These are phyloP conservation scores for Epinotia ramella DNA, from an alignment of 2,888 invertebrate species.

Conservation along the genomic window DNA sequence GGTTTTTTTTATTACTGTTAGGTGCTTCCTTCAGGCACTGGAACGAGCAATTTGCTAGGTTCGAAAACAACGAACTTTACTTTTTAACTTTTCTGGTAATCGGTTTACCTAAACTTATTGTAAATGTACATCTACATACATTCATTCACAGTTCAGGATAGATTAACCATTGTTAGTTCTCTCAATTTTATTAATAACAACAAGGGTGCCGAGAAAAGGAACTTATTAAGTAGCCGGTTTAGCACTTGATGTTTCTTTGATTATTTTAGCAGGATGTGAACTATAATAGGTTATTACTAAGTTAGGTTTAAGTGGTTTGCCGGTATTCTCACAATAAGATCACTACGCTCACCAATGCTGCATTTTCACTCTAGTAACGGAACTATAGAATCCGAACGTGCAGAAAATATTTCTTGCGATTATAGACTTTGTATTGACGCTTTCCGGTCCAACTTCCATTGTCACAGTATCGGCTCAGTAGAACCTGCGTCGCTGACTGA, in stretches of 20 bases:
- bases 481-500: conserved; percentile 41
- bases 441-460: conserved; percentile 56
- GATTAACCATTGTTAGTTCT: neutral
- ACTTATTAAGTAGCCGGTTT: neutral
- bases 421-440: conserved; percentile 50
- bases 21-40: too few relatives aligned
- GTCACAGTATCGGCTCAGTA: conserved; percentile 48
- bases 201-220: neutral
- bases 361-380: conserved; percentile 63
- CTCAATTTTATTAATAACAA: neutral
- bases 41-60: too few relatives aligned
- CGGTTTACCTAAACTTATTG: too few relatives aligned
- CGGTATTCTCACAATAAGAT: conserved; percentile 50
- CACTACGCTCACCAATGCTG: conserved; percentile 56
- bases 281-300: neutral
- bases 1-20: neutral
- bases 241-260: neutral
- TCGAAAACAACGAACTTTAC: too few relatives aligned
- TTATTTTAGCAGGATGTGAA: neutral
- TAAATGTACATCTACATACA: too few relatives aligned
- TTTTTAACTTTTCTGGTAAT: too few relatives aligned
- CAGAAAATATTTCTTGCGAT: conserved; percentile 34
- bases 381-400: conserved; percentile 50
- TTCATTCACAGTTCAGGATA: neutral
- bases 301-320: neutral